Percentiles rank a stretch among this genome's conserved stretches.
Conservation (phyloP, 2,113 vertebrate species). For the Aplodontia rufa region DNA sequence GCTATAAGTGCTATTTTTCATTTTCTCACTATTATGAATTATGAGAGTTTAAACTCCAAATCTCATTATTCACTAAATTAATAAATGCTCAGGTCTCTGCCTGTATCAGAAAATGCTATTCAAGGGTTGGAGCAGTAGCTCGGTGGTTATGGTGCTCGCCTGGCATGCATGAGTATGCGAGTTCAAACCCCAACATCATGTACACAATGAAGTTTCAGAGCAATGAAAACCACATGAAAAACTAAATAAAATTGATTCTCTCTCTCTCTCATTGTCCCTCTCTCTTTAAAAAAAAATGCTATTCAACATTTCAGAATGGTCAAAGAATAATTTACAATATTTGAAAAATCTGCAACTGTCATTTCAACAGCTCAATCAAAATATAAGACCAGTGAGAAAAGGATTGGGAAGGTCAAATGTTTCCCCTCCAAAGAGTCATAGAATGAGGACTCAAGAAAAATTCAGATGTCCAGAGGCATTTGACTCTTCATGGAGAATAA, state of each 20-base stretch:
- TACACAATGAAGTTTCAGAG: no score
- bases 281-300: no score
- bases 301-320: background rate
- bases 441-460: background rate
- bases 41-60: background rate
- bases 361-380: background rate
- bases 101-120: background rate
- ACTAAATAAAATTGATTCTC: no score
- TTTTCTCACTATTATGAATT: background rate
- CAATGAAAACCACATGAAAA: no score
- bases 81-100: background rate
- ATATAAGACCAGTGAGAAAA: background rate
- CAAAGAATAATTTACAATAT: background rate
- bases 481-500: background rate
- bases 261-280: no score
- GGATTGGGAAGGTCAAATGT: background rate
- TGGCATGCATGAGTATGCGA: no score
- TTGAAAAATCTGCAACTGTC: background rate
- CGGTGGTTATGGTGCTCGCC: no score
- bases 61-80: slow-evolving; percentile 34
- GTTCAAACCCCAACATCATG: no score
- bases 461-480: accelerated
- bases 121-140: no score
- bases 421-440: background rate
- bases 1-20: background rate